Evolutionary conservation across 2,888 invertebrate genomes (phyloP).

Genomic region (Caenorhabditis virilis): DNA sequence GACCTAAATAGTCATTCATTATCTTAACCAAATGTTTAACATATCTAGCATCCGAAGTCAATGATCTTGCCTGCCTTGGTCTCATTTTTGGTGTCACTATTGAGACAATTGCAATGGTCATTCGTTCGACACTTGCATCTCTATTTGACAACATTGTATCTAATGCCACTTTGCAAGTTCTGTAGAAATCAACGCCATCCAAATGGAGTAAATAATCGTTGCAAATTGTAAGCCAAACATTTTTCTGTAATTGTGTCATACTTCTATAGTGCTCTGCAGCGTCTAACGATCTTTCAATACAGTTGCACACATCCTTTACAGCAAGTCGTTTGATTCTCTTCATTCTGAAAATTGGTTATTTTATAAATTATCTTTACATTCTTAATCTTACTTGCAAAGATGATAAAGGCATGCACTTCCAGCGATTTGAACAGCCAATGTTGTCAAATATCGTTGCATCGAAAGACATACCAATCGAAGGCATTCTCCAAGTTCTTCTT

Average conservation of each 20-base stretch:
- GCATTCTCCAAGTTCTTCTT: conserved; percentile 43
- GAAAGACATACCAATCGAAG: conserved; percentile 42
- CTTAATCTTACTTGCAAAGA: conserved; percentile 49
- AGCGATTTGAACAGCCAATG: conserved; percentile 54
- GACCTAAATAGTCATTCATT: conserved; percentile 41
- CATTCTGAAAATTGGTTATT: conserved; percentile 47
- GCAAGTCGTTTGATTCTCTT: conserved; percentile 47
- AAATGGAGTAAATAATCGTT: conserved; percentile 80
- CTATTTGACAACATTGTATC: conserved; percentile 73
- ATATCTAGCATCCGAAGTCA: conserved; percentile 77
- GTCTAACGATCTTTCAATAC: conserved; percentile 53
- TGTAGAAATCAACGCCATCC: conserved; percentile 72
- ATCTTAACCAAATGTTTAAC: conserved; percentile 66
- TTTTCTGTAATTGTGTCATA: conserved; percentile 55
- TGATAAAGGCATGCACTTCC: conserved; percentile 58
- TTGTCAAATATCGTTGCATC: conserved; percentile 46
- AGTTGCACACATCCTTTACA: conserved; percentile 36
- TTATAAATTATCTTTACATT: no score
- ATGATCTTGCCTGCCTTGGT: conserved; percentile 76
- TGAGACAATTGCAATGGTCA: conserved; percentile 82
- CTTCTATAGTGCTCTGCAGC: conserved; percentile 47
- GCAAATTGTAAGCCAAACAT: conserved; percentile 76
- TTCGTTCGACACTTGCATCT: conserved; percentile 70
- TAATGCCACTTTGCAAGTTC: conserved; percentile 78
- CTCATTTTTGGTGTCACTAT: conserved; percentile 77